A percentile compares a stretch with the other conserved stretches of the same genome.
These are phyloP conservation scores for Himalopsyche anomala DNA, from an alignment of 2,888 invertebrate genomes.

Conservation along the genomic window DNA sequence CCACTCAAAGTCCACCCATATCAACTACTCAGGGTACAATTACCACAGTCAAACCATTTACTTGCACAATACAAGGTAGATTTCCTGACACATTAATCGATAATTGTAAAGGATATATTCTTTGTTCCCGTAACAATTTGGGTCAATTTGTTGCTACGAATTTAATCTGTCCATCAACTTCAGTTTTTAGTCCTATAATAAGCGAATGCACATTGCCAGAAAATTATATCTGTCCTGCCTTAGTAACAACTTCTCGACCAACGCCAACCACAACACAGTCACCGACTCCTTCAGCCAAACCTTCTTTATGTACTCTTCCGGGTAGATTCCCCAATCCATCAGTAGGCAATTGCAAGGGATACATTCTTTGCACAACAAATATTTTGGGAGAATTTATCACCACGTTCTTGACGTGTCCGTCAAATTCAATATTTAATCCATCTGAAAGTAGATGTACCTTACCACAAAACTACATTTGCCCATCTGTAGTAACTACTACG, in stretches of 20 bases:
- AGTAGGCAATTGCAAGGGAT: neutral
- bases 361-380: slow-evolving; percentile 63
- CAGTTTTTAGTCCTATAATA: neutral
- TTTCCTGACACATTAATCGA: slow-evolving; percentile 71
- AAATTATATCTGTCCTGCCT: neutral
- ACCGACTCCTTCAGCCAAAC: neutral
- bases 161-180: slow-evolving; percentile 73
- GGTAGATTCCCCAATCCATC: neutral
- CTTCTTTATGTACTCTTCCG: neutral
- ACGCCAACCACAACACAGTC: neutral
- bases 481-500: neutral
- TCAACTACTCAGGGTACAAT: neutral
- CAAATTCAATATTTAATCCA: slow-evolving; percentile 66
- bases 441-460: neutral
- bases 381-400: slow-evolving; percentile 71
- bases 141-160: slow-evolving; percentile 74
- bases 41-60: neutral
- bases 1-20: neutral
- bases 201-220: neutral
- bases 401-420: slow-evolving; percentile 75
- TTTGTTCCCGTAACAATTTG: slow-evolving; percentile 73
- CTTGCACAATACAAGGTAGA: slow-evolving; percentile 39
- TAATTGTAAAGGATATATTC: slow-evolving; percentile 74
- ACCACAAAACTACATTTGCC: neutral
- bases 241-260: neutral